Percentiles rank a stretch among this genome's conserved stretches.
Evolutionary conservation across 2,113 vertebrate genomes (phyloP).

Genomic region (Peucedramus taeniatus): DNA sequence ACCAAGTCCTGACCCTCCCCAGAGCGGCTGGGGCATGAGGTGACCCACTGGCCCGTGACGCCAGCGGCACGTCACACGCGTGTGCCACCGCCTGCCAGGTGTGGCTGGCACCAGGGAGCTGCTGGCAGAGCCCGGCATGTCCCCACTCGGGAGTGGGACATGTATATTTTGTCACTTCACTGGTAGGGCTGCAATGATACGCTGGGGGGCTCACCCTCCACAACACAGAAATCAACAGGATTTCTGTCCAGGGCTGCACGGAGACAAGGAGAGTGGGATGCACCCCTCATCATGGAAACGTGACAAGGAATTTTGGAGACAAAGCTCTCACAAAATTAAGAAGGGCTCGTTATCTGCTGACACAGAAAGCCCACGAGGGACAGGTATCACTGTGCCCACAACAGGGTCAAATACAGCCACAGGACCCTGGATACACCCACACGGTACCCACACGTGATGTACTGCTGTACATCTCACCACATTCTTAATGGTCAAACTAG

Average conservation of each 20-base stretch:
- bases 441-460: fast-evolving
- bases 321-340: not conserved
- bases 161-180: fast-evolving
- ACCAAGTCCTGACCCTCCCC: not conserved
- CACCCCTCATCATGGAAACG: fast-evolving
- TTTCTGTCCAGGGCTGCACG: fast-evolving
- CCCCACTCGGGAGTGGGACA: not conserved
- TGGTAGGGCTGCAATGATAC: not conserved
- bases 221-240: not conserved
- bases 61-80: fast-evolving
- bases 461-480: not conserved
- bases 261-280: not conserved
- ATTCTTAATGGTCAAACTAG: not conserved
- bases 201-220: fast-evolving
- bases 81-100: not conserved
- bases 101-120: not conserved
- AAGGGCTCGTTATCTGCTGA: not conserved
- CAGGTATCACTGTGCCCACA: not conserved
- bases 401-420: not conserved
- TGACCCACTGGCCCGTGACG: fast-evolving
- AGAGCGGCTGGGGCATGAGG: fast-evolving
- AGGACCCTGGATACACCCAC: not conserved
- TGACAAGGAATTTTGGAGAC: not conserved
- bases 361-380: not conserved
- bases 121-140: fast-evolving